These are phyloP conservation scores for Nothura maculosa DNA, from an alignment of 2,797 vertebrate genomes.

Conservation along the genomic window DNA sequence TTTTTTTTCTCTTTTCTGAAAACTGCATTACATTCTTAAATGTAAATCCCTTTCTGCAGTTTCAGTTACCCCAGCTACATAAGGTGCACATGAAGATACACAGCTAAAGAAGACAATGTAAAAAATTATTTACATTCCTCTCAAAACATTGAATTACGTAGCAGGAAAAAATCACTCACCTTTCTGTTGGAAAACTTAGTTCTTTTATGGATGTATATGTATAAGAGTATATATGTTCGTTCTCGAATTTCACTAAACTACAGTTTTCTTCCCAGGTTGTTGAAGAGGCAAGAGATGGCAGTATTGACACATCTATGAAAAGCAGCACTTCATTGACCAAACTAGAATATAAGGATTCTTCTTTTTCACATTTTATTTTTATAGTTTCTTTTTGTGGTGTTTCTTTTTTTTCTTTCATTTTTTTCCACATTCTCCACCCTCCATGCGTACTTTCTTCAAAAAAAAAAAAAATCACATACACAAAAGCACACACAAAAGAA, in stretches of 20 bases:
- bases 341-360: slow-evolving; percentile 39
- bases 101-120: background rate
- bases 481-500: background rate
- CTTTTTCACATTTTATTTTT: slow-evolving; percentile 71
- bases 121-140: background rate
- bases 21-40: background rate
- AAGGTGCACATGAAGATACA: background rate
- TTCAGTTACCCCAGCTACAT: background rate
- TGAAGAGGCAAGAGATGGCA: slow-evolving; percentile 83
- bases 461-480: background rate
- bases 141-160: background rate
- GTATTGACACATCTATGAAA: slow-evolving; percentile 77
- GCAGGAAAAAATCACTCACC: background rate
- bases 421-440: background rate
- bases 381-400: slow-evolving; percentile 37
- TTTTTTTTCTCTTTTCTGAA: background rate
- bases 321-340: slow-evolving; percentile 1
- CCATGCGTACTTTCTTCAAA: slow-evolving; percentile 2
- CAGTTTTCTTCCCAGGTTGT: background rate
- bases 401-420: background rate
- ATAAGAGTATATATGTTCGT: background rate
- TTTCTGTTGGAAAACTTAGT: slow-evolving; percentile 12
- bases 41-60: background rate
- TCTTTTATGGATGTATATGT: background rate
- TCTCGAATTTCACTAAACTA: background rate